phyloP scores from a whole-genome alignment of 2,113 vertebrate species.

The Anoplopoma fimbria region DNA sequence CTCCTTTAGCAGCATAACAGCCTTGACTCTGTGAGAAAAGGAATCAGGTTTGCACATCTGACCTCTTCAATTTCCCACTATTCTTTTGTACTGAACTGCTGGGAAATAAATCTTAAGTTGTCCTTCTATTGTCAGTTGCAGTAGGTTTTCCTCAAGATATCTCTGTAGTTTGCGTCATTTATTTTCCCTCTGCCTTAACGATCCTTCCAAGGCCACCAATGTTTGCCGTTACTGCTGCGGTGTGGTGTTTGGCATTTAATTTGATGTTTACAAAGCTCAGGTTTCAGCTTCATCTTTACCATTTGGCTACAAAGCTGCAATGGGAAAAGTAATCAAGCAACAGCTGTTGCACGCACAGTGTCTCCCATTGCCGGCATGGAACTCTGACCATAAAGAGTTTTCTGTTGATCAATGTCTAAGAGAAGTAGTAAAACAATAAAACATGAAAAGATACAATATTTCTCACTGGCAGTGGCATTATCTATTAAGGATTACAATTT shows the following conservation, averaged over 20 bases:
- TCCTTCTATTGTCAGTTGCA: background rate
- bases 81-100: background rate
- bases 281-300: background rate
- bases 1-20: background rate
- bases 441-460: background rate
- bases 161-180: background rate
- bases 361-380: background rate
- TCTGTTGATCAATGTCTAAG: background rate
- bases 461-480: background rate
- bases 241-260: background rate
- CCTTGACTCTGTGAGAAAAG: background rate
- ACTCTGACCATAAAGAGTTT: background rate
- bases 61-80: background rate
- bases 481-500: background rate
- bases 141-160: background rate
- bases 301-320: background rate
- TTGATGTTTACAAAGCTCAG: background rate
- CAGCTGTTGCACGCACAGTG: background rate
- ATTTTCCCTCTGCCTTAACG: background rate
- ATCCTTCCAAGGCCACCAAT: background rate
- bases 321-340: background rate
- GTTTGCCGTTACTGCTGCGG: background rate
- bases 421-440: background rate
- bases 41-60: background rate
- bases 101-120: background rate